Evolutionary conservation across 1,140 invertebrate genomes (phyloP).

Genomic region (Dreissena polymorpha): DNA sequence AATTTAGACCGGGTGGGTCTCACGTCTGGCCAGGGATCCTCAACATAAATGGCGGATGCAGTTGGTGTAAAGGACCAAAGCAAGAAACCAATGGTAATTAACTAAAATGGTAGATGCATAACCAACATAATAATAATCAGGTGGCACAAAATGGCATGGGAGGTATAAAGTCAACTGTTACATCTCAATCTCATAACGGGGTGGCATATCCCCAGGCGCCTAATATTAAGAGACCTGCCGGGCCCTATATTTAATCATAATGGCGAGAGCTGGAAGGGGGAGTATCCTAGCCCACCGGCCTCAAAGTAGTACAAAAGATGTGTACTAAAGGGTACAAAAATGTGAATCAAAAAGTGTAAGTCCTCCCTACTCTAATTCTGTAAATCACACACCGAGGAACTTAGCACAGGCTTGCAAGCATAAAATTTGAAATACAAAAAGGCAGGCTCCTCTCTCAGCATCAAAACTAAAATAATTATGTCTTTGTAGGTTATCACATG

Average conservation of each 20-base stretch:
- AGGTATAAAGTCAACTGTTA: too few relatives aligned
- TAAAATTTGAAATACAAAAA: not conserved
- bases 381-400: too few relatives aligned
- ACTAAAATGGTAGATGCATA: conserved; percentile 2
- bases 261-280: too few relatives aligned
- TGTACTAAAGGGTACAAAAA: too few relatives aligned
- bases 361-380: not conserved
- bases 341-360: too few relatives aligned
- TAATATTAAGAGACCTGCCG: not conserved
- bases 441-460: too few relatives aligned
- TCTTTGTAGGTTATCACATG: too few relatives aligned
- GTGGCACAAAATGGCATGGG: conserved; percentile 4
- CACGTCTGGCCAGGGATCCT: conserved; percentile 3
- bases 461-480: too few relatives aligned
- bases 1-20: not conserved
- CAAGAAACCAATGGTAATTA: not conserved
- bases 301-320: too few relatives aligned
- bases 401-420: not conserved
- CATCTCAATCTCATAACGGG: not conserved
- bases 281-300: too few relatives aligned
- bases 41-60: conserved; percentile 9
- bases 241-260: too few relatives aligned
- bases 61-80: conserved; percentile 1
- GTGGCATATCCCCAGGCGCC: not conserved
- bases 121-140: conserved; percentile 1